phyloP scores from a whole-genome alignment of 2,888 invertebrate genomes.

The Agrochola macilenta region DNA sequence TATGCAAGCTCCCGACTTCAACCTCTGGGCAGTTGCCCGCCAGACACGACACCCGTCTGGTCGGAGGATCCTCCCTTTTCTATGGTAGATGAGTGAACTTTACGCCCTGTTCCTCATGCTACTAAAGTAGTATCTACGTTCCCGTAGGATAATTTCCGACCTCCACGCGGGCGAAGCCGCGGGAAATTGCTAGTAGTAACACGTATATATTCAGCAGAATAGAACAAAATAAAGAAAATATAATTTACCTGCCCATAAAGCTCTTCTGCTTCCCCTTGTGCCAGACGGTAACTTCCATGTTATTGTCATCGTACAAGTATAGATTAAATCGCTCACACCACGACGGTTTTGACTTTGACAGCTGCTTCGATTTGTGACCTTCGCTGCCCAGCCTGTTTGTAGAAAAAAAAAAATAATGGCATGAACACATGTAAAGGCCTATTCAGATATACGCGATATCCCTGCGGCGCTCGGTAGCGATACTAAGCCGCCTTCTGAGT shows the following conservation, averaged over 20 bases:
- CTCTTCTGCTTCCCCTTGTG: slow-evolving; percentile 87
- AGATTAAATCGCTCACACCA: slow-evolving; percentile 87
- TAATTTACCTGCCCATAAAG: slow-evolving; percentile 85
- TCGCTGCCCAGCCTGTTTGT: slow-evolving; percentile 82
- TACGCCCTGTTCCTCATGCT: too few relatives aligned
- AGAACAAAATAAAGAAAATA: neutral
- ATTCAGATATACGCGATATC: too few relatives aligned
- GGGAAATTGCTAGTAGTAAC: too few relatives aligned
- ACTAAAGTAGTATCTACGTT: neutral
- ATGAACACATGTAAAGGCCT: slow-evolving; percentile 18
- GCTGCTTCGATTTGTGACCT: slow-evolving; percentile 85
- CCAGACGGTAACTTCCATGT: slow-evolving; percentile 85
- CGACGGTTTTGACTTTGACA: slow-evolving; percentile 81
- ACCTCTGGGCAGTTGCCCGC: too few relatives aligned
- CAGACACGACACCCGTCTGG: too few relatives aligned
- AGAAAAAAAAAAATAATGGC: slow-evolving; percentile 48
- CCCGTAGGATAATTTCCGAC: neutral
- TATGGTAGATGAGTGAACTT: too few relatives aligned
- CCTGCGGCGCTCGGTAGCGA: too few relatives aligned
- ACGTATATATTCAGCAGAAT: neutral
- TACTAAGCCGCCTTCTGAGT: too few relatives aligned
- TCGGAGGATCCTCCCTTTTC: too few relatives aligned
- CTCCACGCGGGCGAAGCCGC: neutral
- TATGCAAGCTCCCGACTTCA: too few relatives aligned
- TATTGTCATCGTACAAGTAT: slow-evolving; percentile 82